phyloP scores from a whole-genome alignment of 2,113 vertebrate species.

The Amia ocellicauda region DNA sequence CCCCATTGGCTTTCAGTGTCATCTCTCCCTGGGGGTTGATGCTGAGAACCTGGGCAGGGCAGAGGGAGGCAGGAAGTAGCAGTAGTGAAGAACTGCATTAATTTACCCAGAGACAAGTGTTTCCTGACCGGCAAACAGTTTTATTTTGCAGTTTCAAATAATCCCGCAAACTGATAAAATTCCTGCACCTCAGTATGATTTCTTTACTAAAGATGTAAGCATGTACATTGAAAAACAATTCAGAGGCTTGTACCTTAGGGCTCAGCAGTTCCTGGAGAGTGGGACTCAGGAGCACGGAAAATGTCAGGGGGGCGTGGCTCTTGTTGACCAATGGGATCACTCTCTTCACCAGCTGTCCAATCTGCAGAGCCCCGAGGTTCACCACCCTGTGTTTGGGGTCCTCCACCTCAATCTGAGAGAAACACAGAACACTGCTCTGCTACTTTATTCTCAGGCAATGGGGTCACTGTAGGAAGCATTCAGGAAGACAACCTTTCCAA shows the following conservation, averaged over 20 bases:
- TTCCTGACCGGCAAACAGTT: too few species aligned
- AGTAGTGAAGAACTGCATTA: too few species aligned
- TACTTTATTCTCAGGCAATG: too few species aligned
- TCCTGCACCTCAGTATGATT: too few species aligned
- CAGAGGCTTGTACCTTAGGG: constrained; percentile 66
- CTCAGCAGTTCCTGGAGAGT: constrained; percentile 54
- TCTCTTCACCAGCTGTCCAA: constrained; percentile 67
- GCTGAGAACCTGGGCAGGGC: constrained; percentile 52
- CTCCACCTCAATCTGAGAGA: constrained; percentile 66
- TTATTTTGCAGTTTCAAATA: too few species aligned
- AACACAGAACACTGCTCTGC: background rate
- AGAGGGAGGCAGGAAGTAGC: too few species aligned
- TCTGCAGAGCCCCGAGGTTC: constrained; percentile 69
- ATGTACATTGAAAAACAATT: too few species aligned
- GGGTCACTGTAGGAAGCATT: too few species aligned
- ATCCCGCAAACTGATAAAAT: too few species aligned
- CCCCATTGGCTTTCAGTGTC: constrained; percentile 60
- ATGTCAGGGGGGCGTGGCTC: constrained; percentile 60
- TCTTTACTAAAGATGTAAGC: too few species aligned
- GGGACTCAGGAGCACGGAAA: constrained; percentile 53
- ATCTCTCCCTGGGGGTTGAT: constrained; percentile 56
- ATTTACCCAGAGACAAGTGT: too few species aligned
- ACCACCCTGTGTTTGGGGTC: constrained; percentile 65
- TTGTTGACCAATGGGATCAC: constrained; percentile 68
- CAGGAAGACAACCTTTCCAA: too few species aligned